Evolutionary conservation across 2,113 vertebrate species (phyloP), one percentile per base, ranked within the genome.

Genomic region (Beaufortia kweichowensis): DNA sequence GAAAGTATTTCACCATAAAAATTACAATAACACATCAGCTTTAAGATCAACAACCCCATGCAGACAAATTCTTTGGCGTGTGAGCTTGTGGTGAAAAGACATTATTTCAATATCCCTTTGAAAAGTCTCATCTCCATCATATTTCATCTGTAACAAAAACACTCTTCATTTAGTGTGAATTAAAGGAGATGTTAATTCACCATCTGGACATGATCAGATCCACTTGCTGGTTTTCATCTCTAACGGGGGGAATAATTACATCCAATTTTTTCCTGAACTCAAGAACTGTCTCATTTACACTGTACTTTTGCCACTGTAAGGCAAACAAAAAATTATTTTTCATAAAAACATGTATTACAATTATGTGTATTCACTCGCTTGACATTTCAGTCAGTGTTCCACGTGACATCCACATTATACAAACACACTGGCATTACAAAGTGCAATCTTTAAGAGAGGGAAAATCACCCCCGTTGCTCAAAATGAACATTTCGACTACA

Each of bases 161-260:
- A 72, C 60, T 46, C 33, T 67, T 17, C 17, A 56, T 46, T 75
- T 35, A 50, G 39, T 35, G 46, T 24, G 41, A 76, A 70, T 56
- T 71, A 59, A 76, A 70, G 33, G 26, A 46, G 41, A 69, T 75
- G 26, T 82, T 76, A 79, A 82, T 55, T 76, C 63, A 62, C 73
- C 59, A 70, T 80, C 66, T 80, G 64, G 72, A 68, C 15, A 56
- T 75, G 72, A 80, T 75, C 64, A 23, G 57, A 62, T 75, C 46
- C 43, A 61, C 28, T 76, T 69, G 31, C 62, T 56, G 57, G 53
- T 63, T 68, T 68, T 75, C 8, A 63, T 69, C 43, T 68, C 64
- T 62, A 41, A 39, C 56, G 21, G 35, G 41, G 56, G 28, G 55
- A 46, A 69, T 77, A 69, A 79, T 72, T 65, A 65, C 48, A 72